Evolutionary conservation across 2,888 invertebrate genomes (phyloP).

Genomic region (Pediacus dermestoides): DNA sequence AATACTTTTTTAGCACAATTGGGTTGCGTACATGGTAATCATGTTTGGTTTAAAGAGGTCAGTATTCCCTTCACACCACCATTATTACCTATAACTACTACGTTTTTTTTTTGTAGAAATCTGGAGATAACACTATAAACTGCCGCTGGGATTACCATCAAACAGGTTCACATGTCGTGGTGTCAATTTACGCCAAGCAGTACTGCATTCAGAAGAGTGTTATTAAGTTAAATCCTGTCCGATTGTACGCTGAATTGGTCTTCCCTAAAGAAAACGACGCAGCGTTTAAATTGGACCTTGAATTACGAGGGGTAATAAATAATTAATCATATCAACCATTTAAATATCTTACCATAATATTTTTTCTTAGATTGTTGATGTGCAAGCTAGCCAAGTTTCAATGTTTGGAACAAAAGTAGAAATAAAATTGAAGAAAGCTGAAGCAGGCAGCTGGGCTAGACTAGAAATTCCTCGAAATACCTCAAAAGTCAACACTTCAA

Average conservation of each 20-base stretch:
- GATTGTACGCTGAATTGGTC: slow-evolving; percentile 67
- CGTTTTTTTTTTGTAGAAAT: slow-evolving; percentile 51
- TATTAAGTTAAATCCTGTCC: slow-evolving; percentile 81
- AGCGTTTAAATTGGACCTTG: slow-evolving; percentile 70
- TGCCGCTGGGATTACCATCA: slow-evolving; percentile 97
- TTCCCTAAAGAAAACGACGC: slow-evolving; percentile 75
- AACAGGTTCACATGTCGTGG: slow-evolving; percentile 76
- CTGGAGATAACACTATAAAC: slow-evolving; percentile 50
- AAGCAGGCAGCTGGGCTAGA: slow-evolving; percentile 77
- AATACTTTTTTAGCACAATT: slow-evolving; percentile 85
- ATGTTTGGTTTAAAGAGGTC: slow-evolving; percentile 81
- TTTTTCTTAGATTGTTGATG: slow-evolving; percentile 68
- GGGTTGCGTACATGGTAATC: slow-evolving; percentile 82
- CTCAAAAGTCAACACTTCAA: too few relatives aligned
- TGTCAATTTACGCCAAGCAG: slow-evolving; percentile 88
- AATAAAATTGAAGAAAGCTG: slow-evolving; percentile 83
- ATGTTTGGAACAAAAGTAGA: slow-evolving; percentile 91
- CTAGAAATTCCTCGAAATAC: slow-evolving; percentile 63
- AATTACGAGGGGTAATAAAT: slow-evolving; percentile 75
- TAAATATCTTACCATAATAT: slow-evolving; percentile 12
- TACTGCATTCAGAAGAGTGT: slow-evolving; percentile 73
- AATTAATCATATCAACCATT: slow-evolving; percentile 10
- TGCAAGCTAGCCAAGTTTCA: slow-evolving; percentile 65
- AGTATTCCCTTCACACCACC: slow-evolving; percentile 8
- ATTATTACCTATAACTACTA: background rate